A percentile compares a stretch with the other conserved stretches of the same genome.
Conservation (phyloP, 2,888 invertebrate genomes). For the Trypoxylon attenuatum region DNA sequence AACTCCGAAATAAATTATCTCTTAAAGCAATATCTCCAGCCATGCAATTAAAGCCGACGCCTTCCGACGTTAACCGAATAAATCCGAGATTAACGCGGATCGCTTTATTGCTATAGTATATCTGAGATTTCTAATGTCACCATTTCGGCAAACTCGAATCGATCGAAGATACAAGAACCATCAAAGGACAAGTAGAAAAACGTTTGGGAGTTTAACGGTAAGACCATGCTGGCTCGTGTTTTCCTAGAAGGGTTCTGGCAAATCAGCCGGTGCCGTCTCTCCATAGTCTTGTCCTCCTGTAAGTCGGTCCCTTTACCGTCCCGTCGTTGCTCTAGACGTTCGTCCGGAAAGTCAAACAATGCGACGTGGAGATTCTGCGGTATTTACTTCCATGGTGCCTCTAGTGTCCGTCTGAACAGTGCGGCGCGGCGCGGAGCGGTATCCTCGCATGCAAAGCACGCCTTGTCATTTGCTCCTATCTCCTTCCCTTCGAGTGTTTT, state of each 20-base stretch:
- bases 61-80: background rate
- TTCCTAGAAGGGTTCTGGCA: slow-evolving; percentile 60
- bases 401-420: too few relatives aligned
- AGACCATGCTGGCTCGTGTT: slow-evolving; percentile 18
- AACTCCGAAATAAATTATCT: background rate
- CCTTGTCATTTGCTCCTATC: slow-evolving; percentile 69
- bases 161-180: too few relatives aligned
- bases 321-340: slow-evolving; percentile 64
- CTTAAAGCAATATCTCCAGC: too few relatives aligned
- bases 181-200: background rate
- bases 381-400: slow-evolving; percentile 70
- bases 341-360: slow-evolving; percentile 71
- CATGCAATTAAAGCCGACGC: background rate
- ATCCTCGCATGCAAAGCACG: slow-evolving; percentile 68
- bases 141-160: background rate
- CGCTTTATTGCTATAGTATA: background rate
- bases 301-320: slow-evolving; percentile 70
- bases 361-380: slow-evolving; percentile 70
- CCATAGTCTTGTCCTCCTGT: slow-evolving; percentile 53
- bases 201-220: slow-evolving; percentile 20
- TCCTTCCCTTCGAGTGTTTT: slow-evolving; percentile 60
- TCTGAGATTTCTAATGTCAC: background rate
- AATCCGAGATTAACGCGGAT: background rate
- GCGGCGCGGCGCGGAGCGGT: slow-evolving; percentile 51
- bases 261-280: slow-evolving; percentile 64